Evolutionary conservation across 2,888 invertebrate species (phyloP).

Genomic region (Piscicola geometra): DNA sequence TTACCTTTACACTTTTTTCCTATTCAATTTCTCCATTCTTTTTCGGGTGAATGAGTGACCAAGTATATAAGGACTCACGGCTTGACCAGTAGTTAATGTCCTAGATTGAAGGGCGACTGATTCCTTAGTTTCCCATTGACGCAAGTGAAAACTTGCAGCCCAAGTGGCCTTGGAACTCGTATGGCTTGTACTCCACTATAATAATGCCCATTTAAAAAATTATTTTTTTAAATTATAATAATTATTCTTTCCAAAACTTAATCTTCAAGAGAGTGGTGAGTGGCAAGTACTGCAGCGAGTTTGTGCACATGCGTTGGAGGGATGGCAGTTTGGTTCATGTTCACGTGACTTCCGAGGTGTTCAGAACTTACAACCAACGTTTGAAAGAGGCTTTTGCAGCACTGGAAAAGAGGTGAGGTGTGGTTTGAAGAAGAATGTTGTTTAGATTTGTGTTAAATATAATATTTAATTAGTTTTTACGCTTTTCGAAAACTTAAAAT

Average conservation of each 20-base stretch:
- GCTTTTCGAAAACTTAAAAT: neutral
- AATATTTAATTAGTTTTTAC: neutral
- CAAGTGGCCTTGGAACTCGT: too few relatives aligned
- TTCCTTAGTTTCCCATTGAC: neutral
- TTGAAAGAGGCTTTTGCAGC: slow-evolving; percentile 12
- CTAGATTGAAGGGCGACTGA: too few relatives aligned
- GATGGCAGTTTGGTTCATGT: slow-evolving; percentile 55
- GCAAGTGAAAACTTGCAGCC: neutral
- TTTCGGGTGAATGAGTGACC: too few relatives aligned
- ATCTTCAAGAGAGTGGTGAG: slow-evolving; percentile 51
- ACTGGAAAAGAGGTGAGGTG: neutral
- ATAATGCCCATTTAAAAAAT: too few relatives aligned
- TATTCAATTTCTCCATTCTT: too few relatives aligned
- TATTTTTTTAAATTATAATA: too few relatives aligned
- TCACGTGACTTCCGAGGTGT: slow-evolving; percentile 54
- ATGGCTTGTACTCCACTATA: too few relatives aligned
- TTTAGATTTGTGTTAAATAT: neutral
- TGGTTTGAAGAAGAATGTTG: too few relatives aligned
- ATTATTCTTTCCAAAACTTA: too few relatives aligned
- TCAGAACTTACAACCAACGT: slow-evolving; percentile 49
- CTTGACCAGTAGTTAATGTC: too few relatives aligned
- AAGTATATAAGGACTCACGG: too few relatives aligned
- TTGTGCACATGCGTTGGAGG: slow-evolving; percentile 55
- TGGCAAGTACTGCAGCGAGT: slow-evolving; percentile 55
- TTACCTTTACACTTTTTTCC: too few relatives aligned